Evolutionary conservation across 2,113 vertebrate species (phyloP), one percentile per base, ranked within the genome.

Genomic region (Megalops atlanticus): DNA sequence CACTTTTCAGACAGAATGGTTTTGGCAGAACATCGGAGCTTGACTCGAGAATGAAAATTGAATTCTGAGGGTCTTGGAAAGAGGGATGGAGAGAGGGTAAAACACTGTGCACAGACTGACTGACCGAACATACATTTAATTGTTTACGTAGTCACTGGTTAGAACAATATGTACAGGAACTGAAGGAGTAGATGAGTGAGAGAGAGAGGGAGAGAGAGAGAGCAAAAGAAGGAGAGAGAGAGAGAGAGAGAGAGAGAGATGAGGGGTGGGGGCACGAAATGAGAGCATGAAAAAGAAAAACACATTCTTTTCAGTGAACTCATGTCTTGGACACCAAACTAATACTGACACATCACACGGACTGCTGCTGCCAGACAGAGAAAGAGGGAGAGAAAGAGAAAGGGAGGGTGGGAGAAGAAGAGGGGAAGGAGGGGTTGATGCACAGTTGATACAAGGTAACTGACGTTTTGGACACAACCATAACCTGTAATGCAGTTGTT

Each of bases 281-380:
- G 71, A 78, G 87, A 87, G 86, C 85, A 89, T 85, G 84, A 86
- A 85, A 86, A 84, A 89, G 84, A 86, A 85, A 86, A 84, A 89
- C 90, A 92, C 92, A 95, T 94, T 95, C 93, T 93, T 95, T 86
- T 27, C 86, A 76, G 88, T 89, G 91, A 93, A 92, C 89, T 94
- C 94, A 94, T 87, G 84, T 88, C 89, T 93, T 94, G 93, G 93
- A 92, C 90, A 86, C 82, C 80, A 88, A 90, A 92, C 86, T 89
- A 77, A 49, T 82, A 85, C 85, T 92, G 91, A 93, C 91, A 92
- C 88, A 92, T 88, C 85, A 85, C 77, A 40, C 86, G 88, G 89
- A 90, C 92, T 91, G 89, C 87, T 88, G 89, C 87, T 88, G 79
- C 68, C 45, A 21, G 27, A 1, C 6, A 45, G 21, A 18, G 38